Base-by-base conservation (phyloP, 2,113 vertebrate genomes). In the Ceratotherium simum region DNA sequence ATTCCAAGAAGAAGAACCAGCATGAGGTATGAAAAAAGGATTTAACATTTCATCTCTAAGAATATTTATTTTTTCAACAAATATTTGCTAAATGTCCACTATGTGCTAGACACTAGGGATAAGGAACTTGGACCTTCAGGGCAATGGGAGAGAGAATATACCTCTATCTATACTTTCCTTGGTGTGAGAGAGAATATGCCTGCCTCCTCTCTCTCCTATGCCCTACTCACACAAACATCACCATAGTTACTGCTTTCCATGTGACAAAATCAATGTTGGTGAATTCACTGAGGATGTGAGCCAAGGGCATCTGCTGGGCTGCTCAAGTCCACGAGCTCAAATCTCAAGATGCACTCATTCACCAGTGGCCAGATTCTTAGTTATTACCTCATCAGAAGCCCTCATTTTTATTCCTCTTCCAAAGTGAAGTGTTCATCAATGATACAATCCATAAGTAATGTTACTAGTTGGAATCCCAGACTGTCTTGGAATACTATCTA, bases 1-100 rank as follows among this genome's bases (percentile, higher is more conserved):
- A 95, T 89, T 65, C 93, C 46, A 91, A 94, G 27, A 48, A 86
- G 60, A 76, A 93, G 54, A 85, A 85, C 17, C 18, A 95, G 51
- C 58, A 91, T 25, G 33, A 90, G 20, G 5, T 36, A 65, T 39
- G 5, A 65, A 60, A 96, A 76, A 76, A 83, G 8, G 23, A 83
- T 14, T 92, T 88, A 78, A 62, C 21, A 60, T 62, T 92, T 92
- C 20, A 65, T 69, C 51, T 94, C 62, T 46, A 67, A 78, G n/a
- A 83, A 79, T n/a, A 90, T 86, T 95, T 56, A 51, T 90, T 81
- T 96, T 76, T 86, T 79, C 86, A 88, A 31, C 2, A 29, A 70
- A 33, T 76, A 58, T 87, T 93, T 91, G 42, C 9, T 65, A 73
- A 83, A 39, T 90, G 36, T 5, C 48, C 42, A 60, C 31, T 69